Conservation (phyloP, 2,113 vertebrate genomes). For the Phoxinus phoxinus region DNA sequence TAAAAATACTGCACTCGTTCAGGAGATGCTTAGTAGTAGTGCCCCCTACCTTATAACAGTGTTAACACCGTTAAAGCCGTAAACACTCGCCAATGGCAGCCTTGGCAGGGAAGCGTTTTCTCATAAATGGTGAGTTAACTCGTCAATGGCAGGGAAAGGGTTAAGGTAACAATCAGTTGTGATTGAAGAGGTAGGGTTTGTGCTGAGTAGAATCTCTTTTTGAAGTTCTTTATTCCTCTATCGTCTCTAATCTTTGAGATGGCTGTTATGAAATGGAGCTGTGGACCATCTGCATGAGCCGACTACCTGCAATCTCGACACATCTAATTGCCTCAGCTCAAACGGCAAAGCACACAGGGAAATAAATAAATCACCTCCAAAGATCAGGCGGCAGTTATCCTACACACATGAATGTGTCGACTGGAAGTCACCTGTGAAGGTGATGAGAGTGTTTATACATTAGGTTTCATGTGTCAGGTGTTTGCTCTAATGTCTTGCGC, state of each 20-base stretch:
- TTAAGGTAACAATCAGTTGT: background rate
- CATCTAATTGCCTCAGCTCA: conserved; percentile 41
- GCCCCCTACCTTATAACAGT: too few relatives aligned
- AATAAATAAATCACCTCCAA: background rate
- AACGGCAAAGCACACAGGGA: background rate
- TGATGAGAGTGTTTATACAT: background rate
- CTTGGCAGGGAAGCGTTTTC: too few relatives aligned
- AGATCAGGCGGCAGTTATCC: background rate
- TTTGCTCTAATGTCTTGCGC: background rate
- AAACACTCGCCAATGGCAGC: too few relatives aligned
- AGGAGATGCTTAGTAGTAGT: too few relatives aligned
- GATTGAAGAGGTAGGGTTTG: conserved; percentile 10
- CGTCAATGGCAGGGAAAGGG: too few relatives aligned
- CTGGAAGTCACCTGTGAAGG: conserved; percentile 15
- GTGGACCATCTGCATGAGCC: conserved; percentile 1
- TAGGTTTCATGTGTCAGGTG: background rate
- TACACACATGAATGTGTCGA: background rate
- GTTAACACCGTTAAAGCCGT: too few relatives aligned
- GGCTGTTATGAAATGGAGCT: conserved; percentile 15
- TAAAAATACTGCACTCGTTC: too few relatives aligned
- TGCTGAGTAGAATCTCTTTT: background rate
- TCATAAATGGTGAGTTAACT: too few relatives aligned
- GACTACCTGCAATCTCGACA: conserved; percentile 20
- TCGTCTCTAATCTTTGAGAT: background rate
- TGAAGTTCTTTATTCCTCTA: conserved; percentile 19